These are phyloP conservation scores for Homarus americanus DNA, from an alignment of 1,140 invertebrate species.

Conservation along the genomic window DNA sequence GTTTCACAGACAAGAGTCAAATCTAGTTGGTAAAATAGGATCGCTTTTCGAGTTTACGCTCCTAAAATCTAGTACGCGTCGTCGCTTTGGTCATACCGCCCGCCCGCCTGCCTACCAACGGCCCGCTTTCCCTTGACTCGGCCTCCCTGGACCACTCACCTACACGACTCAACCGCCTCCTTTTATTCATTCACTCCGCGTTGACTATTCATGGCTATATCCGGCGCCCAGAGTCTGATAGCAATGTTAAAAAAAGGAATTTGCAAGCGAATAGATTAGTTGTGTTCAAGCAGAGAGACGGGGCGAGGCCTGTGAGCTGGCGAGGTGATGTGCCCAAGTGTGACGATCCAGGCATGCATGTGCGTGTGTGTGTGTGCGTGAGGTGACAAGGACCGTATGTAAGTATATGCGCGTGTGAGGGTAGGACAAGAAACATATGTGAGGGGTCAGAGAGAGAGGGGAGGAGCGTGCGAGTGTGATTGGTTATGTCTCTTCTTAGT, in stretches of 20 bases:
- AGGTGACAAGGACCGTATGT: no score
- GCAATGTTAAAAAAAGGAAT: neutral
- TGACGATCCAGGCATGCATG: neutral
- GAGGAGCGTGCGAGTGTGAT: no score
- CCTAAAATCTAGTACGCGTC: no score
- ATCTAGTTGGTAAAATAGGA: no score
- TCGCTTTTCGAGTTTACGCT: no score
- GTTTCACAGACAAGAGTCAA: no score
- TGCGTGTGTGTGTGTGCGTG: neutral
- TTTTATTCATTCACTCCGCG: slow-evolving; percentile 10
- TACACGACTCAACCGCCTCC: neutral
- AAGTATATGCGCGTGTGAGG: neutral
- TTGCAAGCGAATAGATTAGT: neutral
- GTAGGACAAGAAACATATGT: no score
- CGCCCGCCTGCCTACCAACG: neutral
- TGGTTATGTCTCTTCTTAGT: no score
- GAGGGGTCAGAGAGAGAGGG: no score
- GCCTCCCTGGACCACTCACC: neutral
- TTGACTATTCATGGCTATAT: slow-evolving; percentile 21
- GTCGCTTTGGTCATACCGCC: no score
- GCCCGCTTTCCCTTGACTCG: neutral
- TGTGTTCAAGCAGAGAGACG: neutral
- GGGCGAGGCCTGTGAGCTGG: neutral
- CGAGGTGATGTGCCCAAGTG: neutral
- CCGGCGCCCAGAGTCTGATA: neutral